phyloP scores from a whole-genome alignment of 1,140 invertebrate genomes.

The Drosophila seguyi region DNA sequence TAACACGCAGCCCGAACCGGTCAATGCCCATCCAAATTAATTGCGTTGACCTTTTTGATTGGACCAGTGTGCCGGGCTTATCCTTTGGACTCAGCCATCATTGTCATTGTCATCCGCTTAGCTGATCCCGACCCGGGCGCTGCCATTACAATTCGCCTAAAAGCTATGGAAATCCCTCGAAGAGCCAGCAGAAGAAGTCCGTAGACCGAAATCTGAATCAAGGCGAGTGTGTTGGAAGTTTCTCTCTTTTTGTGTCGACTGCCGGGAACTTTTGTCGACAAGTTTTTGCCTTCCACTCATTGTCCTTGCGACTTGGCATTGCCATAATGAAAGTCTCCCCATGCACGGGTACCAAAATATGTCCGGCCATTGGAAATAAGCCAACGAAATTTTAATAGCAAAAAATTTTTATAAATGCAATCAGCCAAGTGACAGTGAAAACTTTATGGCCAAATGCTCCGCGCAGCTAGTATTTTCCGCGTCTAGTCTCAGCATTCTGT shows the following conservation, averaged over 20 bases:
- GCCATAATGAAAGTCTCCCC: constrained; percentile 61
- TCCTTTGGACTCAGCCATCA: neutral
- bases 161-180: constrained; percentile 48
- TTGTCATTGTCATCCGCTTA: constrained; percentile 45
- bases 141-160: constrained; percentile 61
- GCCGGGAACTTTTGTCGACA: constrained; percentile 49
- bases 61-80: neutral
- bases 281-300: constrained; percentile 50
- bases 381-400: constrained; percentile 67
- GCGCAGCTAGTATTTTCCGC: neutral
- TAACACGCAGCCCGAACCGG: constrained; percentile 14
- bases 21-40: constrained; percentile 57
- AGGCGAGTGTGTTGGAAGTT: constrained; percentile 32
- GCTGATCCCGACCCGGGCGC: constrained; percentile 18
- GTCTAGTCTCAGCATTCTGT: constrained; percentile 4
- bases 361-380: constrained; percentile 64
- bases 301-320: constrained; percentile 55
- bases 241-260: constrained; percentile 37
- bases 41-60: constrained; percentile 38
- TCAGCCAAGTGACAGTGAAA: constrained; percentile 65
- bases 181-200: constrained; percentile 30
- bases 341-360: constrained; percentile 41
- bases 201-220: constrained; percentile 23
- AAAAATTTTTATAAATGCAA: constrained; percentile 62
- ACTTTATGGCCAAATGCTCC: constrained; percentile 52